Conservation (phyloP, 2,113 vertebrate species). For the Chaetorhynchus papuensis region DNA sequence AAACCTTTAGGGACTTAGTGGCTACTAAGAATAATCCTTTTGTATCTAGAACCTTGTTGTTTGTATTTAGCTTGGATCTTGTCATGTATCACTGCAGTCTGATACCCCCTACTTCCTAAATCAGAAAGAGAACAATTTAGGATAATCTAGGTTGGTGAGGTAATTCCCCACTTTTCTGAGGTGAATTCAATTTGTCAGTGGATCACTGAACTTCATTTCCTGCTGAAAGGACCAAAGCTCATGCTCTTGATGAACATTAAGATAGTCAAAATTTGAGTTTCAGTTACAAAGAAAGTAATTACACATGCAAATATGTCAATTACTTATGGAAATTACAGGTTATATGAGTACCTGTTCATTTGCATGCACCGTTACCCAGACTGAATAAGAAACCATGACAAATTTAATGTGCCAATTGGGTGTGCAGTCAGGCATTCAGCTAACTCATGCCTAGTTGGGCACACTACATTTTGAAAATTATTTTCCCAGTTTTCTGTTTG, state of each 20-base stretch:
- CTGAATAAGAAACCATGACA: not conserved
- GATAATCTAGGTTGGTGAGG: not conserved
- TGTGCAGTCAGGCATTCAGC: not conserved
- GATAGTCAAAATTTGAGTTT: not conserved
- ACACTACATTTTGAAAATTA: not conserved
- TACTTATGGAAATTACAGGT: slow-evolving; percentile 7
- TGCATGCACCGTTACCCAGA: slow-evolving; percentile 12
- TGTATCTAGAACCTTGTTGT: not conserved
- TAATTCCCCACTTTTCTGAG: not conserved
- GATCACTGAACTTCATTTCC: not conserved
- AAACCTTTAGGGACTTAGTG: not conserved
- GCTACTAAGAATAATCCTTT: not conserved
- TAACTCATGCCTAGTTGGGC: not conserved
- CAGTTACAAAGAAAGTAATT: not conserved
- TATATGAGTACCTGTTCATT: slow-evolving; percentile 1
- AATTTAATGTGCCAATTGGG: not conserved
- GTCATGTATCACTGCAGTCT: not conserved
- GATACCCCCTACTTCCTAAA: not conserved
- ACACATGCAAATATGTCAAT: not conserved
- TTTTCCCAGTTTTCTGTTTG: not conserved
- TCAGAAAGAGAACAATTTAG: not conserved
- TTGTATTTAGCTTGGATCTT: not conserved
- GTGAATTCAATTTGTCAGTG: not conserved
- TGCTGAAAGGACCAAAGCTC: not conserved
- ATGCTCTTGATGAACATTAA: not conserved